A percentile compares a stretch with the other conserved stretches of the same genome.
These are phyloP conservation scores for Watsonalla cultraria DNA, from an alignment of 2,888 invertebrate genomes.

Conservation along the genomic window DNA sequence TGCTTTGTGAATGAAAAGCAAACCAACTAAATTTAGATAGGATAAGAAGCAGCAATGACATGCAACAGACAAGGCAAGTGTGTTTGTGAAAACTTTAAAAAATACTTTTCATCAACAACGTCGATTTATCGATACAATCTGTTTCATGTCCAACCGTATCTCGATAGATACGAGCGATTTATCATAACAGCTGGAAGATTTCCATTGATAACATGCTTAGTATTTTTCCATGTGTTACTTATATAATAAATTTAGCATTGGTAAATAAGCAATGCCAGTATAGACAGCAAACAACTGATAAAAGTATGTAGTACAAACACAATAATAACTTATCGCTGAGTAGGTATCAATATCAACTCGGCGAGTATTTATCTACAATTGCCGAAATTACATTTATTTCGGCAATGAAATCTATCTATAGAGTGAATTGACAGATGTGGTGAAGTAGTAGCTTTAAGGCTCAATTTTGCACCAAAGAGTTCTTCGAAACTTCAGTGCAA, in stretches of 20 bases:
- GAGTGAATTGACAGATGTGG: too few species aligned
- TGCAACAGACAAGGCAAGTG: neutral
- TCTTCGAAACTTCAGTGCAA: neutral
- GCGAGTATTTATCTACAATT: too few species aligned
- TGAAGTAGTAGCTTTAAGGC: too few species aligned
- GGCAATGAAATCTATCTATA: too few species aligned
- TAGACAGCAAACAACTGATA: slow-evolving; percentile 14
- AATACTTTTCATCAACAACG: slow-evolving; percentile 8
- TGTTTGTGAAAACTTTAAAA: neutral
- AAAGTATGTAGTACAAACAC: slow-evolving; percentile 15
- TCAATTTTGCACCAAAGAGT: too few species aligned
- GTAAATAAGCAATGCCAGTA: slow-evolving; percentile 21
- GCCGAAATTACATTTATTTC: too few species aligned
- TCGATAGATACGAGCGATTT: slow-evolving; percentile 21
- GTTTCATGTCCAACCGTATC: slow-evolving; percentile 23
- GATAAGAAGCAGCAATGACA: neutral
- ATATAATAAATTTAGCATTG: slow-evolving; percentile 26
- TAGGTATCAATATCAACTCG: neutral
- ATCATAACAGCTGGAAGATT: slow-evolving; percentile 29
- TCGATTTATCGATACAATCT: slow-evolving; percentile 27
- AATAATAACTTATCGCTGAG: neutral
- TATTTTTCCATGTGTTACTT: slow-evolving; percentile 25
- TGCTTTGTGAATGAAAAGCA: too few species aligned
- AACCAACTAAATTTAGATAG: too few species aligned
- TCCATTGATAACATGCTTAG: slow-evolving; percentile 20